Conservation (phyloP, 2,888 invertebrate species). For the Nasonia oneida region DNA sequence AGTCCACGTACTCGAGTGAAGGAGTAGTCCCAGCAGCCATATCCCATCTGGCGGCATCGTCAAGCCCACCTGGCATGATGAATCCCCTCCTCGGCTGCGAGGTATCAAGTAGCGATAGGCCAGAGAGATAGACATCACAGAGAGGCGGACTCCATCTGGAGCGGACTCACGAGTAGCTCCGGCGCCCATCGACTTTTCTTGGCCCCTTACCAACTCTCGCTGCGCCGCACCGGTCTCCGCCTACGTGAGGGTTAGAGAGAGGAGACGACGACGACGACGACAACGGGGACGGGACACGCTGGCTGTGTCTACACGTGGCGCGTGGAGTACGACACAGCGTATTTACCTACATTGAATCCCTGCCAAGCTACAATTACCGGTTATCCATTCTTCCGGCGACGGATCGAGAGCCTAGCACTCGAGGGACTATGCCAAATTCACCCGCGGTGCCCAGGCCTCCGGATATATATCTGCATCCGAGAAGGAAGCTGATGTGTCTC, state of each 20-base stretch:
- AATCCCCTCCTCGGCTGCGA: conserved; percentile 55
- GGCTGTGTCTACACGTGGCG: conserved; percentile 44
- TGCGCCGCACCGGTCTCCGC: conserved; percentile 64
- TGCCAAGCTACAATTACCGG: conserved; percentile 79
- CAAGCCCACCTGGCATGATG: conserved; percentile 13
- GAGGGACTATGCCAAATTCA: conserved; percentile 73
- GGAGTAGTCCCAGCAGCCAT: background rate
- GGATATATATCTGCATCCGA: conserved; percentile 56
- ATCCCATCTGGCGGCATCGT: conserved; percentile 43
- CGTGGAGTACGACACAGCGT: conserved; percentile 64
- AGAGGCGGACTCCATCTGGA: conserved; percentile 73
- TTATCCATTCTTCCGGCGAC: conserved; percentile 74
- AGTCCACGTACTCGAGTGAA: conserved; percentile 4
- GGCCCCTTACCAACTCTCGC: conserved; percentile 74
- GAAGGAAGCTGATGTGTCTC: background rate
- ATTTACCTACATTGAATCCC: conserved; percentile 79
- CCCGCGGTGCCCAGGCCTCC: conserved; percentile 58
- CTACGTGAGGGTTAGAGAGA: conserved; percentile 61
- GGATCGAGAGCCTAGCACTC: conserved; percentile 51
- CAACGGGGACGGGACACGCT: conserved; percentile 4
- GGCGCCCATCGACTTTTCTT: conserved; percentile 69
- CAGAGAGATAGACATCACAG: conserved; percentile 9
- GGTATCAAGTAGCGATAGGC: conserved; percentile 68
- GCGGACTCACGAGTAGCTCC: conserved; percentile 63
- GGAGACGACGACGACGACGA: background rate